Conservation (phyloP, 2,113 vertebrate species). For the Symphodus melops region DNA sequence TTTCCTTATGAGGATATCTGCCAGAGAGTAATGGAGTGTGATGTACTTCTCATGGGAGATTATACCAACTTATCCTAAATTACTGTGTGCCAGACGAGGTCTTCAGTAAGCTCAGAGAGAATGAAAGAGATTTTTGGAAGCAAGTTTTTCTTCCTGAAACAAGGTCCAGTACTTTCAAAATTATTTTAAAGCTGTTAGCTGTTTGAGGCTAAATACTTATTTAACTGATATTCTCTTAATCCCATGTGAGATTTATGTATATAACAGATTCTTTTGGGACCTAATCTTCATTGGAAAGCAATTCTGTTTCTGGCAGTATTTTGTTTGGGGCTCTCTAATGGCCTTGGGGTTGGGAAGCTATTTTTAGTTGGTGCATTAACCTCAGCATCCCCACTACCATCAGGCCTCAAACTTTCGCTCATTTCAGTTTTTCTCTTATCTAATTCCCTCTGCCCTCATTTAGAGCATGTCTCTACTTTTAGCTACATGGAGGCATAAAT, state of each 20-base stretch:
- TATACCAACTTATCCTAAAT: too few species aligned
- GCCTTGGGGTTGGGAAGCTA: not conserved
- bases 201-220: not conserved
- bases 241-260: not conserved
- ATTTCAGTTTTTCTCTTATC: not conserved
- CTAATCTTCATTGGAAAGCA: not conserved
- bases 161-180: not conserved
- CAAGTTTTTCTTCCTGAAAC: too few species aligned
- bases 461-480: not conserved
- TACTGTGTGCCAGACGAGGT: not conserved
- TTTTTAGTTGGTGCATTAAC: not conserved
- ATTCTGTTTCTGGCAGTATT: not conserved
- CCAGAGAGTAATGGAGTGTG: not conserved
- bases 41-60: not conserved
- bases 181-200: not conserved
- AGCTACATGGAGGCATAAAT: not conserved
- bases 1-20: not conserved
- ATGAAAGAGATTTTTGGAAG: too few species aligned
- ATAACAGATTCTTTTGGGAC: too few species aligned
- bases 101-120: not conserved
- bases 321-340: not conserved
- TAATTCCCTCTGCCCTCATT: not conserved
- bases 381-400: not conserved
- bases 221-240: not conserved
- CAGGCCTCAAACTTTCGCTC: not conserved